phyloP scores from a whole-genome alignment of 1,140 invertebrate genomes.

The Euwallacea fornicatus region DNA sequence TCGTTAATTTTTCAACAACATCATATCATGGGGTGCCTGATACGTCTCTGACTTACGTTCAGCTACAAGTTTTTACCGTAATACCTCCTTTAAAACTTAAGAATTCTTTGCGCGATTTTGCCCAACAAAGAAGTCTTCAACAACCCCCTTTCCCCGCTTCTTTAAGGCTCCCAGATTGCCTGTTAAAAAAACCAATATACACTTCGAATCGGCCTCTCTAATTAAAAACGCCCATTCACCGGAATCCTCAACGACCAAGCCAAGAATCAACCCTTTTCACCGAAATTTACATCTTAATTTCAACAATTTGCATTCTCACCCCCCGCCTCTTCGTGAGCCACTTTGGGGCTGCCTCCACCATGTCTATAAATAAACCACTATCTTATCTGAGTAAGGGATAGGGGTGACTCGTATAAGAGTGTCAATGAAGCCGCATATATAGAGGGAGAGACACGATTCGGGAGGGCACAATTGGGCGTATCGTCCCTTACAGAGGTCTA shows the following conservation, averaged over 20 bases:
- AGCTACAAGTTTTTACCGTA: too few relatives aligned
- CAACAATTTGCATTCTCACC: slow-evolving; percentile 28
- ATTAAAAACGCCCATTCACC: slow-evolving; percentile 19
- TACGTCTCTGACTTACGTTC: too few relatives aligned
- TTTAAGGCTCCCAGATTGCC: too few relatives aligned
- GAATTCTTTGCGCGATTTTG: too few relatives aligned
- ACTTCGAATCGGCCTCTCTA: slow-evolving; percentile 8
- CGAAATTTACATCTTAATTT: slow-evolving; percentile 31
- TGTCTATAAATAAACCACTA: slow-evolving; percentile 32
- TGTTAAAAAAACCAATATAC: too few relatives aligned
- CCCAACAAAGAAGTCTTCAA: too few relatives aligned
- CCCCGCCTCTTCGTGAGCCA: slow-evolving; percentile 1
- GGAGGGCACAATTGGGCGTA: slow-evolving; percentile 19
- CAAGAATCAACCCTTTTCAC: slow-evolving; percentile 28
- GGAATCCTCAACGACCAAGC: slow-evolving; percentile 1
- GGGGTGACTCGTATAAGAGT: slow-evolving; percentile 27
- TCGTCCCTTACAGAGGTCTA: not conserved
- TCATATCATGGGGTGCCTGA: too few relatives aligned
- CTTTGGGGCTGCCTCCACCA: slow-evolving; percentile 15
- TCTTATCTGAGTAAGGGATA: slow-evolving; percentile 31
- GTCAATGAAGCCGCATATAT: slow-evolving; percentile 17
- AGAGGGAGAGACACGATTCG: slow-evolving; percentile 19
- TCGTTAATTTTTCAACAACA: too few relatives aligned
- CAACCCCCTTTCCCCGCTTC: too few relatives aligned
- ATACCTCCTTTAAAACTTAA: too few relatives aligned